Conservation (phyloP, 1,140 invertebrate genomes). For the Tetragnatha versicolor region DNA sequence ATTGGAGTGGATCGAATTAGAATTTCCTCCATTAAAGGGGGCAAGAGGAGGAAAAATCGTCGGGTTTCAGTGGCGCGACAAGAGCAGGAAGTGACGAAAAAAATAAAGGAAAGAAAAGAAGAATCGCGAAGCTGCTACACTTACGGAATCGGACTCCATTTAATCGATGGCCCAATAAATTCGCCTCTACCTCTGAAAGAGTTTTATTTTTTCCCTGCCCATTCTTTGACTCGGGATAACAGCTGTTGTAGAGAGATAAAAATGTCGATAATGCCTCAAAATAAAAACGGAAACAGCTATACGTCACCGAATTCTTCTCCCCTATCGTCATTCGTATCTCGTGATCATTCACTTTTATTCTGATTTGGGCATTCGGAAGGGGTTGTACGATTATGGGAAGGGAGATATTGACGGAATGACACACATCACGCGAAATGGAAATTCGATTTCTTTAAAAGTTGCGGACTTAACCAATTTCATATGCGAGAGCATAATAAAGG, state of each 20-base stretch:
- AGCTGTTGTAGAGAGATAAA: conserved; percentile 23
- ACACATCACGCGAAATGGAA: too few relatives aligned
- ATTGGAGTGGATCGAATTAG: conserved; percentile 3
- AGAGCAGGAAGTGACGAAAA: background rate
- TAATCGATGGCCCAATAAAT: conserved; percentile 20
- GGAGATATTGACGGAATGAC: too few relatives aligned
- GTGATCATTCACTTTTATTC: too few relatives aligned
- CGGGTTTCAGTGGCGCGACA: background rate
- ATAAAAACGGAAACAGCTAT: conserved; percentile 5
- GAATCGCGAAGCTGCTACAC: background rate
- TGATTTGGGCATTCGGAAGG: too few relatives aligned
- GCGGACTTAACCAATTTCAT: too few relatives aligned
- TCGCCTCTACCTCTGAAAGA: conserved; percentile 2
- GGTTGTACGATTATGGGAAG: too few relatives aligned
- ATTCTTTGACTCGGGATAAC: background rate
- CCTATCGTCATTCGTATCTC: too few relatives aligned
- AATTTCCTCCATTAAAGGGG: background rate
- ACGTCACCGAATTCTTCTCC: conserved; percentile 12
- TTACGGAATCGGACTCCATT: conserved; percentile 26
- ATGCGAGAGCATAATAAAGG: too few relatives aligned
- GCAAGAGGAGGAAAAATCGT: background rate
- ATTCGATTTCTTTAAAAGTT: too few relatives aligned
- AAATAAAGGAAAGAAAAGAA: background rate
- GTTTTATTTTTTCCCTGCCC: background rate
- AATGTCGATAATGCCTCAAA: background rate